Evolutionary conservation across 2,113 vertebrate species (phyloP).

Genomic region (Oenanthe melanoleuca): DNA sequence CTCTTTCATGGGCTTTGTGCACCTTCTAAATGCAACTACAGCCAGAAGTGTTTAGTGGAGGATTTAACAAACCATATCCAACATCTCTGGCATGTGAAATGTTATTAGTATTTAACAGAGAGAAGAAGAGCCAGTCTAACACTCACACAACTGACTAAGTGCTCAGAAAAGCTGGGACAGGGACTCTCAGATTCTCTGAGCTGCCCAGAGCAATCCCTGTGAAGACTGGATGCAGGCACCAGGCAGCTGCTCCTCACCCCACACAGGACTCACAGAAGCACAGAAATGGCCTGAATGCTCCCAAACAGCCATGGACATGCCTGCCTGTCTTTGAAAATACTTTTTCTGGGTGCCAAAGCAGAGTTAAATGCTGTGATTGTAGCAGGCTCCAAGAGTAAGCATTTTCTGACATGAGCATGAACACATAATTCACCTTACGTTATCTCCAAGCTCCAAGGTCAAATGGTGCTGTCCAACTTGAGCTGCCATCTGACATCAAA

Average conservation of each 20-base stretch:
- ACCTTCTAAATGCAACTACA: neutral
- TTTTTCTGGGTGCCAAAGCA: neutral
- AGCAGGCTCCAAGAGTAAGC: neutral
- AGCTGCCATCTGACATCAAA: neutral
- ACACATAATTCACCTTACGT: neutral
- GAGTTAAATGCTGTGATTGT: neutral
- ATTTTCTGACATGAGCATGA: neutral
- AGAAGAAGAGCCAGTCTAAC: neutral
- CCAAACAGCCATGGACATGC: neutral
- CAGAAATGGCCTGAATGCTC: neutral
- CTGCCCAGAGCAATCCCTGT: neutral
- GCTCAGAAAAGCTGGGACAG: neutral
- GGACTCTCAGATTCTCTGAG: neutral
- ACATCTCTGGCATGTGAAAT: neutral
- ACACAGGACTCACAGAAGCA: neutral
- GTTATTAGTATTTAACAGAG: neutral
- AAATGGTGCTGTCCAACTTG: neutral
- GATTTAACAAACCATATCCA: neutral
- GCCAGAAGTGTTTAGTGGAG: neutral
- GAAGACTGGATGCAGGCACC: neutral
- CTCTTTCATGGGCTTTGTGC: neutral
- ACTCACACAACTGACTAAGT: accelerated
- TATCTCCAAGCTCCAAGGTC: neutral
- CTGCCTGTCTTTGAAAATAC: neutral
- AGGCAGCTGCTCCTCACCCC: neutral